Evolutionary conservation across 2,888 invertebrate species (phyloP), one percentile per base, ranked within the genome.

Genomic region (Meiosimyza platycephala): DNA sequence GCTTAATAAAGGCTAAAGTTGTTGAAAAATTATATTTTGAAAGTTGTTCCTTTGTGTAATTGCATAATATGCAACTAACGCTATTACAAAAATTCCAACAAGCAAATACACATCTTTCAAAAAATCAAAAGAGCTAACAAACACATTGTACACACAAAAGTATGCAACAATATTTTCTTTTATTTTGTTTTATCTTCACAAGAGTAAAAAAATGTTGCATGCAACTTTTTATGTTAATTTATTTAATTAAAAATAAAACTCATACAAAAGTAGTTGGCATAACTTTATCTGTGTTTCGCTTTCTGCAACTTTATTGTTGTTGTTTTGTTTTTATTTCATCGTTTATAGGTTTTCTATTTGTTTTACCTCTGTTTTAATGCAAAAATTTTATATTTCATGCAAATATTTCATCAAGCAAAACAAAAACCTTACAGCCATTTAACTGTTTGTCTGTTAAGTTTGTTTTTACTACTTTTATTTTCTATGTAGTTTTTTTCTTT

Each of bases 341-440:
- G 40, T 40, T 63, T 63, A 63, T n/a, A 47, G 47, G 63, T 63
- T 63, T 63, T 63, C 47, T 63, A 63, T 63, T 63, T 47, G 63
- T 16, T 63, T 63, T 47, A 9, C 40, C 6, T 40, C 6, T 9
- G 12, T n/a, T 47, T 63, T 40, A 47, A 16, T 63, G 63, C 47
- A 40, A 47, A 47, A 47, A 11, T 63, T 63, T 63, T 63, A 40
- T 16, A 40, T 16, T 15, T 47, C 48, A 13, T 63, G n/a, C 47
- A 47, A 63, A 63, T 12, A 48, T 63, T 63, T 63, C 47, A 63
- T 63, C 48, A 63, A 63, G 40, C 9, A 40, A 40, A 40, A 40
- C 2, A 40, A 40, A 40, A 40, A 40, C 6, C 6, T 40, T 40
- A 1, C 40, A 40, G 40, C 40, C 40, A 9, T 40, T 28, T 4